These are phyloP conservation scores for Buceros bicornis DNA, from an alignment of 2,797 vertebrate genomes.

Conservation along the genomic window DNA sequence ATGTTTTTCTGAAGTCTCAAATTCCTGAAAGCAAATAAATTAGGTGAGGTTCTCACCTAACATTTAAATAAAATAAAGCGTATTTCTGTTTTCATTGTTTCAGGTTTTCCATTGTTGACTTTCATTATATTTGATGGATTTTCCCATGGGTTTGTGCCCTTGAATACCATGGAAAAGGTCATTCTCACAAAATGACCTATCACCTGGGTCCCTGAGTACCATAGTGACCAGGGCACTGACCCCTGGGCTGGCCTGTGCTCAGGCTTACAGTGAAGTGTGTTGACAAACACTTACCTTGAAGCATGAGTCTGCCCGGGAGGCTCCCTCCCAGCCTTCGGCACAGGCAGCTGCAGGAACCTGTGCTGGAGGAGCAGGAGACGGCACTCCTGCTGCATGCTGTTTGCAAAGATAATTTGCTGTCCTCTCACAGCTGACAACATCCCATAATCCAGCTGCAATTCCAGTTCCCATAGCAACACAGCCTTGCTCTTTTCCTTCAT, in stretches of 20 bases:
- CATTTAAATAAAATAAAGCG: neutral
- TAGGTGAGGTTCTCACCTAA: neutral
- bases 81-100: neutral
- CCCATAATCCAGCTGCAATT: conserved; percentile 89
- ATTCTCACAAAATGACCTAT: neutral
- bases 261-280: neutral
- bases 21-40: neutral
- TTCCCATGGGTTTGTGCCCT: accelerated
- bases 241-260: neutral
- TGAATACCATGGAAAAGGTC: neutral
- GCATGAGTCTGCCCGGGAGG: conserved; percentile 74
- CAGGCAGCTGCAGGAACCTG: conserved; percentile 76
- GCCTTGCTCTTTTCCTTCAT: conserved; percentile 86
- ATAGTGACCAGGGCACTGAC: accelerated
- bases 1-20: neutral
- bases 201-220: neutral
- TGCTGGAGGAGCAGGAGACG: conserved; percentile 72
- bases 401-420: conserved; percentile 92
- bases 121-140: neutral
- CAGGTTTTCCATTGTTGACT: neutral
- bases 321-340: conserved; percentile 80
- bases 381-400: conserved; percentile 81
- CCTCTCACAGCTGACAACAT: conserved; percentile 86
- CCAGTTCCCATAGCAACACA: conserved; percentile 92
- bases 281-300: conserved; percentile 80